A percentile compares a stretch with the other conserved stretches of the same genome.
Evolutionary conservation across 2,113 vertebrate species (phyloP).

Genomic region (Ailurus styani): DNA sequence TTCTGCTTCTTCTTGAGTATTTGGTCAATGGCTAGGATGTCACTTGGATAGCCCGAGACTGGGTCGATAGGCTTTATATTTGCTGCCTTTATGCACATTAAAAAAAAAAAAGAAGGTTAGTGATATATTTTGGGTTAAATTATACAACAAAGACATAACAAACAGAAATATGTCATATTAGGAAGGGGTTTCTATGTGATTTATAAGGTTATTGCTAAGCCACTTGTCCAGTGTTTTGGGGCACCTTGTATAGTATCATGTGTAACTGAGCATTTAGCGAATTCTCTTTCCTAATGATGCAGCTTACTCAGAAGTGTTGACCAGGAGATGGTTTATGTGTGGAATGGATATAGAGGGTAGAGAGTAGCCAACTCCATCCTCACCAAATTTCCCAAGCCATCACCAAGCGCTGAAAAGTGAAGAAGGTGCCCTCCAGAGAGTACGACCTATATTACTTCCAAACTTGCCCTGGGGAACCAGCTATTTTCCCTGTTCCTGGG

Average conservation of each 20-base stretch:
- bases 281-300: background rate
- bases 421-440: background rate
- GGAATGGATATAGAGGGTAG: background rate
- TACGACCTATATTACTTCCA: background rate
- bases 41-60: slow-evolving; percentile 44
- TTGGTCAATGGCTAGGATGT: slow-evolving; percentile 55
- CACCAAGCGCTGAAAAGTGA: background rate
- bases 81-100: slow-evolving; percentile 50
- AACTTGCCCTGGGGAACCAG: background rate
- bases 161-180: background rate
- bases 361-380: background rate
- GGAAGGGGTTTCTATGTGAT: background rate
- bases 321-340: background rate
- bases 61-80: slow-evolving; percentile 38
- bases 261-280: background rate
- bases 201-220: background rate
- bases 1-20: slow-evolving; percentile 61
- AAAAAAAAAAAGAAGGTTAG: slow-evolving; percentile 22
- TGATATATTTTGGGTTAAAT: slow-evolving; percentile 18
- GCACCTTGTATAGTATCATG: background rate
- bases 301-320: background rate
- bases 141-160: background rate
- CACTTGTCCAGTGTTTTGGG: background rate
- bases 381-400: background rate
- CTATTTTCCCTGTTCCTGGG: background rate